These are phyloP conservation scores for Chloebia gouldiae DNA, from an alignment of 2,113 vertebrate genomes.

Conservation along the genomic window DNA sequence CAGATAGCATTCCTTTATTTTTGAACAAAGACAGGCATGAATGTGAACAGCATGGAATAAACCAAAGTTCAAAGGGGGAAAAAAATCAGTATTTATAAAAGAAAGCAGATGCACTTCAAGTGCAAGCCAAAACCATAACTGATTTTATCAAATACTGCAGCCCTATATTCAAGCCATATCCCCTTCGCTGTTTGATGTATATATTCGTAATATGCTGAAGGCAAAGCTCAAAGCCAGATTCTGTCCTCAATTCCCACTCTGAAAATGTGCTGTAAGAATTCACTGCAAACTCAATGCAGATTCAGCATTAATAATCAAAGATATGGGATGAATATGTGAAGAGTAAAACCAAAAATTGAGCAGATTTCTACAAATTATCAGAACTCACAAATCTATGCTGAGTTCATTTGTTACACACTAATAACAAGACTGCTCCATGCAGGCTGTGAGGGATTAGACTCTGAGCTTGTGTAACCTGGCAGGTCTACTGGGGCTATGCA, in stretches of 20 bases:
- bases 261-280: background rate
- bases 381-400: background rate
- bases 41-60: background rate
- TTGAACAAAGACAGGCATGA: background rate
- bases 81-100: constrained; percentile 38
- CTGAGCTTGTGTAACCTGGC: background rate
- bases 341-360: background rate
- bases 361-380: background rate
- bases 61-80: constrained; percentile 38
- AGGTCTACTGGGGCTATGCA: background rate
- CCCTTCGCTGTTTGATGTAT: background rate
- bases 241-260: background rate
- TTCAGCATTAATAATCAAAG: background rate
- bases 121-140: constrained; percentile 9
- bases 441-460: background rate
- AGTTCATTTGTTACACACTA: background rate
- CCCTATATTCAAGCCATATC: background rate
- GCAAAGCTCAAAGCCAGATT: background rate
- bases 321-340: background rate
- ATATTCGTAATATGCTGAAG: background rate
- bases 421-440: background rate
- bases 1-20: constrained; percentile 42
- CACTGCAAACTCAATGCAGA: background rate
- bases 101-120: constrained; percentile 40
- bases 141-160: constrained; percentile 32